phyloP scores from a whole-genome alignment of 2,797 vertebrate species.

The Amblyopsis hoosieri region DNA sequence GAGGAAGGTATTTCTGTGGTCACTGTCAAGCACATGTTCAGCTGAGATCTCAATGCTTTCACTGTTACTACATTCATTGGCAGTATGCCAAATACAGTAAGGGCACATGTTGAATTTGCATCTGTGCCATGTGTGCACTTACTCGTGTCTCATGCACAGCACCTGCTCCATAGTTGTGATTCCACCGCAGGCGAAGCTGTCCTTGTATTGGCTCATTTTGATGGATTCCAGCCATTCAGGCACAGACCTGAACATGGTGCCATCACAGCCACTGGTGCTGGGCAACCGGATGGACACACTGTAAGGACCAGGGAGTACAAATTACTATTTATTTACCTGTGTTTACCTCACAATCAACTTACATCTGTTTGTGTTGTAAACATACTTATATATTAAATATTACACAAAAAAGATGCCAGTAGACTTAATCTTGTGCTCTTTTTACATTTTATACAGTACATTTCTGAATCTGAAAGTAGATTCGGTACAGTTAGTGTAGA shows the following conservation, averaged over 20 bases:
- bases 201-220: slow-evolving; percentile 93
- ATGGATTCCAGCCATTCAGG: slow-evolving; percentile 96
- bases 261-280: slow-evolving; percentile 90
- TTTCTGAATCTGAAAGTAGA: no score
- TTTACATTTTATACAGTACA: no score
- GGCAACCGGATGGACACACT: slow-evolving; percentile 95
- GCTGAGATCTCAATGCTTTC: slow-evolving; percentile 44
- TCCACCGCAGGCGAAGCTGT: slow-evolving; percentile 87
- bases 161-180: slow-evolving; percentile 92
- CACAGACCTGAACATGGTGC: slow-evolving; percentile 87
- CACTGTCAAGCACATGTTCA: slow-evolving; percentile 55
- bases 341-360: no score
- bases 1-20: slow-evolving; percentile 33
- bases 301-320: slow-evolving; percentile 12
- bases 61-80: slow-evolving; percentile 39
- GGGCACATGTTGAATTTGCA: slow-evolving; percentile 27
- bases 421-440: no score
- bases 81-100: slow-evolving; percentile 30
- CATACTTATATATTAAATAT: no score
- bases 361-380: no score
- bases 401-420: no score
- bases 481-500: no score
- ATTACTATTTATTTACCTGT: slow-evolving; percentile 6
- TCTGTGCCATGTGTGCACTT: slow-evolving; percentile 77
- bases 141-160: slow-evolving; percentile 91